A percentile compares a stretch with the other conserved stretches of the same genome.
Conservation (phyloP, 92 coral and sea anemone species). For the Blastomussa wellsi region DNA sequence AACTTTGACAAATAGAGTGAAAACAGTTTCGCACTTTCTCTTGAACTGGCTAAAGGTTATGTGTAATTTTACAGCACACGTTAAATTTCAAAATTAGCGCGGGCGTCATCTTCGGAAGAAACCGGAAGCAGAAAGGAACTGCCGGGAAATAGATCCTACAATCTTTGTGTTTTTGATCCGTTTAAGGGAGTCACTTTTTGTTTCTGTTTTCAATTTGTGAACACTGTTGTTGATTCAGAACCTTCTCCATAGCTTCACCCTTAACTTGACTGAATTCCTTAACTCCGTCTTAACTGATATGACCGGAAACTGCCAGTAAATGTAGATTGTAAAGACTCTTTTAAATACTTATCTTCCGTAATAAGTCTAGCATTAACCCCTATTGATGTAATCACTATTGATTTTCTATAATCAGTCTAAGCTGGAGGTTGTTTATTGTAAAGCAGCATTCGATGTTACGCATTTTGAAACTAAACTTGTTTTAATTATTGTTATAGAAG, state of each 20-base stretch:
- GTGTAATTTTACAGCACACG: not conserved
- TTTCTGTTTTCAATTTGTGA: not conserved
- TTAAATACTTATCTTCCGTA: conserved; percentile 4
- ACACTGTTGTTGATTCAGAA: not conserved
- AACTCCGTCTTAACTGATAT: not conserved
- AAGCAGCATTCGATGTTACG: not conserved
- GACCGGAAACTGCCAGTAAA: conserved; percentile 4
- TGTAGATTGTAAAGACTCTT: not conserved
- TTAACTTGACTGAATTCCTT: not conserved
- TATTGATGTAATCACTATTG: conserved; percentile 13
- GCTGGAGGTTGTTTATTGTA: not conserved
- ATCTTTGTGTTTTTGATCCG: not conserved
- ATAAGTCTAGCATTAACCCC: conserved; percentile 23
- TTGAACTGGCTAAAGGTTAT: no score
- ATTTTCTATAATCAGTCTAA: conserved; percentile 19
- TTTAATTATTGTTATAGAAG: not conserved
- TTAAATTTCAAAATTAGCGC: not conserved
- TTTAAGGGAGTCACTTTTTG: not conserved
- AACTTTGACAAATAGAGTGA: not conserved
- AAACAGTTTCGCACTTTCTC: no score
- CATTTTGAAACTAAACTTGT: not conserved
- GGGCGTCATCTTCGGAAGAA: not conserved
- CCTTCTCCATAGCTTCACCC: not conserved
- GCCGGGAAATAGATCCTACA: not conserved
- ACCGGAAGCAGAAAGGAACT: not conserved